Evolutionary conservation across 2,888 invertebrate genomes (phyloP).

Genomic region (Lysandra coridon): DNA sequence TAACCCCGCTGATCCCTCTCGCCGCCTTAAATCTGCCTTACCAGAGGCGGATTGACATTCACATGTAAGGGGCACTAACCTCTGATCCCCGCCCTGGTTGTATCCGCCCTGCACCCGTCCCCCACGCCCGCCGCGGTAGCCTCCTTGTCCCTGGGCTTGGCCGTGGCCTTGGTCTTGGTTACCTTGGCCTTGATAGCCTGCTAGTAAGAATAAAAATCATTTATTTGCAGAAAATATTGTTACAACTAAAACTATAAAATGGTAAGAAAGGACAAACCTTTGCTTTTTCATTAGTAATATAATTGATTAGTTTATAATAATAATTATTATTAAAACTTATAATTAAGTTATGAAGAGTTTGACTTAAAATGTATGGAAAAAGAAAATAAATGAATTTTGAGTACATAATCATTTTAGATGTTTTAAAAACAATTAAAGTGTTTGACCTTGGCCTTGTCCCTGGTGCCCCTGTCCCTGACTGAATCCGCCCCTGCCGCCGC

Average conservation of each 20-base stretch:
- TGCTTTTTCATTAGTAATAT: too few species aligned
- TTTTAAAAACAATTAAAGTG: neutral
- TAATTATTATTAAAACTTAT: too few species aligned
- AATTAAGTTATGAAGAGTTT: too few species aligned
- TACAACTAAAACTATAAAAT: too few species aligned
- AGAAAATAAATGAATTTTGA: too few species aligned
- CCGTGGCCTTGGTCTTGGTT: slow-evolving; percentile 54
- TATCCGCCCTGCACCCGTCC: slow-evolving; percentile 65
- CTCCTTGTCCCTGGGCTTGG: slow-evolving; percentile 51
- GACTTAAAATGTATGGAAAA: too few species aligned
- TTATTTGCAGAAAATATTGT: too few species aligned
- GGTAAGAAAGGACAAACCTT: too few species aligned
- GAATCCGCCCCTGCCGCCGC: slow-evolving; percentile 47
- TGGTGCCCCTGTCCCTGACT: slow-evolving; percentile 53
- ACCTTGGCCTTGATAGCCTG: slow-evolving; percentile 40
- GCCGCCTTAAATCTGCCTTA: slow-evolving; percentile 54
- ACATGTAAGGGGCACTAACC: slow-evolving; percentile 39
- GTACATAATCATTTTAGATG: too few species aligned
- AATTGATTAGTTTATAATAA: too few species aligned
- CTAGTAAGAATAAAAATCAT: neutral
- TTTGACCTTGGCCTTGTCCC: slow-evolving; percentile 50
- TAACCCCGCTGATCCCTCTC: slow-evolving; percentile 43
- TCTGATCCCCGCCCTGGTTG: slow-evolving; percentile 56
- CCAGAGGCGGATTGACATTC: neutral
- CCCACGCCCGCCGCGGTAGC: slow-evolving; percentile 52